Evolutionary conservation across 2,113 vertebrate species (phyloP).

Genomic region (Dissostichus mawsoni): DNA sequence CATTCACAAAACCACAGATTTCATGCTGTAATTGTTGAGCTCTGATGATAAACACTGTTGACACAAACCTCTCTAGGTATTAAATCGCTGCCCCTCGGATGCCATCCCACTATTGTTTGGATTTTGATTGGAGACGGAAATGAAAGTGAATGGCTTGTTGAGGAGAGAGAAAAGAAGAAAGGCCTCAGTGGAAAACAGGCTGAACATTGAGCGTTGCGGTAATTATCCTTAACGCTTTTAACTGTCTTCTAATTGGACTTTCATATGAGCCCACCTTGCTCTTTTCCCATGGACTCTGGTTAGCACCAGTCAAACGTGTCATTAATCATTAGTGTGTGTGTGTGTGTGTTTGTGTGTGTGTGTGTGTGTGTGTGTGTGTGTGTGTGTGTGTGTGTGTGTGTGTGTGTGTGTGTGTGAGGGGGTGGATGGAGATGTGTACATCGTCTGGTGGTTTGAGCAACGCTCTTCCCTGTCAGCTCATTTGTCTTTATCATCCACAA

Average conservation of each 20-base stretch:
- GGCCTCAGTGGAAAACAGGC: conserved; percentile 39
- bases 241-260: conserved; percentile 73
- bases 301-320: conserved; percentile 56
- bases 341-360: too few relatives aligned
- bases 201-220: conserved; percentile 50
- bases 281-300: conserved; percentile 67
- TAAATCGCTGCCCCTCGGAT: neutral
- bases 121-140: conserved; percentile 50
- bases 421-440: conserved; percentile 49
- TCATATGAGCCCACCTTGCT: conserved; percentile 56
- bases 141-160: conserved; percentile 34
- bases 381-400: conserved; percentile 30
- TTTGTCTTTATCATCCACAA: conserved; percentile 77
- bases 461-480: conserved; percentile 71
- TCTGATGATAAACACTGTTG: neutral
- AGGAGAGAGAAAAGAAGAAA: conserved; percentile 12
- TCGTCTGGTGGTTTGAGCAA: conserved; percentile 70
- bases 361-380: neutral
- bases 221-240: conserved; percentile 60
- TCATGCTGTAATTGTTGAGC: conserved; percentile 4
- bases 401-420: conserved; percentile 28
- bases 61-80: conserved; percentile 17
- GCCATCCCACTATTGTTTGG: conserved; percentile 36
- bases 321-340: neutral
- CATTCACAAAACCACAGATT: neutral